These are phyloP conservation scores for Dimorphilus gyrociliatus DNA, from an alignment of 2,888 invertebrate species.

Conservation along the genomic window DNA sequence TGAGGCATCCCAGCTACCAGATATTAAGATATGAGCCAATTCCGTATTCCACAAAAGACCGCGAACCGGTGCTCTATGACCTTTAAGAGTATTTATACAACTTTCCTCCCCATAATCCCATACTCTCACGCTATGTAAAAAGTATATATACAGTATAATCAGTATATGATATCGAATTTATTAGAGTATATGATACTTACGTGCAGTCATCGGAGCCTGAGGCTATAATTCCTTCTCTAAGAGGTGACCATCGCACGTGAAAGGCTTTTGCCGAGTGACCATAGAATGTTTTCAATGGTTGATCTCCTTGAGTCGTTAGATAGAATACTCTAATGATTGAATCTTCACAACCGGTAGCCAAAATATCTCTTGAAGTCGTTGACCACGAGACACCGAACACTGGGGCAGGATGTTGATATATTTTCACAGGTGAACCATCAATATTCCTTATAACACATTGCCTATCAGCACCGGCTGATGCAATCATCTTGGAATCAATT, in stretches of 20 bases:
- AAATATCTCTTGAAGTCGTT: slow-evolving; percentile 30
- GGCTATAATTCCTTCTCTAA: slow-evolving; percentile 34
- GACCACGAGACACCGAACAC: slow-evolving; percentile 40
- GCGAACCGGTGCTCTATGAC: slow-evolving; percentile 35
- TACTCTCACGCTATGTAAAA: slow-evolving; percentile 30
- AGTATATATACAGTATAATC: too few relatives aligned
- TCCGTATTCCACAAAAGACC: slow-evolving; percentile 38
- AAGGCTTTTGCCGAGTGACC: slow-evolving; percentile 38
- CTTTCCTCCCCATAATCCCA: slow-evolving; percentile 37
- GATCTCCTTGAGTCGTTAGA: slow-evolving; percentile 22
- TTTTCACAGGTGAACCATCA: slow-evolving; percentile 30
- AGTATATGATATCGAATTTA: too few relatives aligned
- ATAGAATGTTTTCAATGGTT: slow-evolving; percentile 30
- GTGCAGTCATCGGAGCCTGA: slow-evolving; percentile 39
- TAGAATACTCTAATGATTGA: slow-evolving; percentile 32
- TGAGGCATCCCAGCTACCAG: slow-evolving; percentile 39
- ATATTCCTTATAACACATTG: slow-evolving; percentile 34
- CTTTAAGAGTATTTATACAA: slow-evolving; percentile 29
- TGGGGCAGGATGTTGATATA: slow-evolving; percentile 34
- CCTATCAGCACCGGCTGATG: slow-evolving; percentile 34
- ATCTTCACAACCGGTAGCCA: slow-evolving; percentile 39
- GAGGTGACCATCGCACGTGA: slow-evolving; percentile 38
- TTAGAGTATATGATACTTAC: too few relatives aligned
- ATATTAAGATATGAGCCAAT: slow-evolving; percentile 35
- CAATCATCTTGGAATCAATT: slow-evolving; percentile 32